Percentiles rank a stretch among this genome's conserved stretches.
phyloP scores from a whole-genome alignment of 2,113 vertebrate genomes.

The Myotis yumanensis region DNA sequence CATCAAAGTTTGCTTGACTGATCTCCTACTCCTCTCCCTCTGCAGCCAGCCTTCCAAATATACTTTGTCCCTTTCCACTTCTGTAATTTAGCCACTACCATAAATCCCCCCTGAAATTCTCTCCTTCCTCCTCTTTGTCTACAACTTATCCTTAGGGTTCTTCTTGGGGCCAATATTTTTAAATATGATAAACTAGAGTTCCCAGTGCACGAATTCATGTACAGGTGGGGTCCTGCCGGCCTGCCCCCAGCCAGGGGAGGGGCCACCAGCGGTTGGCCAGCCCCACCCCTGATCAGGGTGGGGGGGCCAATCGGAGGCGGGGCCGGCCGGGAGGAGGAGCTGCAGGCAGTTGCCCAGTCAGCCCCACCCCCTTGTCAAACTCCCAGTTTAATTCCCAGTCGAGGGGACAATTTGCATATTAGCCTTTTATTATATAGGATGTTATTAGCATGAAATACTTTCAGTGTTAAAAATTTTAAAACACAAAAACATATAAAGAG shows the following conservation, averaged over 20 bases:
- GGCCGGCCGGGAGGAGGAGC: no score
- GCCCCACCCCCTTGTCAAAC: no score
- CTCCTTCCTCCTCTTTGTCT: neutral
- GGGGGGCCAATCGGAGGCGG: no score
- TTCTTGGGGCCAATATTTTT: neutral
- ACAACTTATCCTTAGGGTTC: neutral
- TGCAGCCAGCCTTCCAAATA: neutral
- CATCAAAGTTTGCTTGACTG: neutral
- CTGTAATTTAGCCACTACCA: neutral
- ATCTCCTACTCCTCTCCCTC: neutral
- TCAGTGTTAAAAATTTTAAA: neutral
- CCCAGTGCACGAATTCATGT: no score
- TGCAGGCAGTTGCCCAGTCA: no score
- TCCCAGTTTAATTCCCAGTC: no score
- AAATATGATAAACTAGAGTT: neutral
- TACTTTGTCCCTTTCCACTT: neutral
- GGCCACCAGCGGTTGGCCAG: no score
- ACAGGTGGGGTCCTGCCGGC: no score
- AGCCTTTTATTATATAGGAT: no score
- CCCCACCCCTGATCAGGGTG: no score
- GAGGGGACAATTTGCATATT: no score
- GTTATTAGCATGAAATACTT: neutral
- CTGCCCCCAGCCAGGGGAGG: no score
- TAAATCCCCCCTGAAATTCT: neutral
- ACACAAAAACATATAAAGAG: neutral